These are phyloP conservation scores for Gopherus evgoodei DNA, from an alignment of 2,113 vertebrate species.

Conservation along the genomic window DNA sequence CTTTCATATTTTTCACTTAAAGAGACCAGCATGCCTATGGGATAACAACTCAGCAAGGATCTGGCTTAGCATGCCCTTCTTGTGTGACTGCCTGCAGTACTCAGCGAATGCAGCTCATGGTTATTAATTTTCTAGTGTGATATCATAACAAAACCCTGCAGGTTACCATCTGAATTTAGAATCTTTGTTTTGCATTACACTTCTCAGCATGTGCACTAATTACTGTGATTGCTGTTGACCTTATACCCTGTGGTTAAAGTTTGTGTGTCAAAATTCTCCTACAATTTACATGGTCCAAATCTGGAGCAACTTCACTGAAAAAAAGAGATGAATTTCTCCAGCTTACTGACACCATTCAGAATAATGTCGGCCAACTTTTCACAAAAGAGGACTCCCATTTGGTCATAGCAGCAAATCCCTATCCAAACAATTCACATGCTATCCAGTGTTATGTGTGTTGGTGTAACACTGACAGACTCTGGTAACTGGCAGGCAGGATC, in stretches of 20 bases:
- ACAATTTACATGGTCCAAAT: background rate
- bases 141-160: constrained; percentile 36
- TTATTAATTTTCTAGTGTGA: constrained; percentile 14
- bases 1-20: background rate
- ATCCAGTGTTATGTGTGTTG: too few species aligned
- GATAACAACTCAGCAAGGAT: background rate
- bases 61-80: background rate
- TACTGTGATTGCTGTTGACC: constrained; percentile 61
- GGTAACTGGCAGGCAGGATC: too few species aligned
- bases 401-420: background rate
- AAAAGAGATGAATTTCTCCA: background rate
- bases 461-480: too few species aligned
- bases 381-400: background rate
- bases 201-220: constrained; percentile 53
- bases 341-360: background rate
- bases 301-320: background rate
- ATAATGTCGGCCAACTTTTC: background rate
- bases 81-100: background rate
- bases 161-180: constrained; percentile 39
- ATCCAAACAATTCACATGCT: too few species aligned
- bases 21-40: background rate
- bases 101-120: background rate
- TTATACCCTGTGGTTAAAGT: background rate
- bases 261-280: background rate
- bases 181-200: constrained; percentile 42